Conservation (phyloP, 1,140 invertebrate genomes). For the Alviniconcha marisindica region DNA sequence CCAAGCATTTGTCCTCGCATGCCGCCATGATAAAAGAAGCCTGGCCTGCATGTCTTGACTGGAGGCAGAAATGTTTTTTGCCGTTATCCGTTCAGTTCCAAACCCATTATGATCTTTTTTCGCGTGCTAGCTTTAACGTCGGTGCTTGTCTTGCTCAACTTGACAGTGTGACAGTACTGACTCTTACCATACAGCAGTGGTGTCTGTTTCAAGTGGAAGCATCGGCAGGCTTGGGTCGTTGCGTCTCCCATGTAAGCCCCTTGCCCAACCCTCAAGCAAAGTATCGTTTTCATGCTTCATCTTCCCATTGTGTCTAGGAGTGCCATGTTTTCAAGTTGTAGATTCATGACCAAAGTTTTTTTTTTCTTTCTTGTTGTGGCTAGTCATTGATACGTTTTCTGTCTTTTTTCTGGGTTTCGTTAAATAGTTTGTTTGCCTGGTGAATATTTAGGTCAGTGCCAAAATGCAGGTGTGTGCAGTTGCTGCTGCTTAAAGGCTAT, state of each 20-base stretch:
- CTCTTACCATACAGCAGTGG: too few relatives aligned
- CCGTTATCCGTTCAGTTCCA: constrained; percentile 3
- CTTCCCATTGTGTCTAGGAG: too few relatives aligned
- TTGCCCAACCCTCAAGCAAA: neutral
- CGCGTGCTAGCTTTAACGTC: constrained; percentile 19
- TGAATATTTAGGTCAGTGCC: too few relatives aligned
- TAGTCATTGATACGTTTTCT: neutral
- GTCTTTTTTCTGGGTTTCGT: neutral
- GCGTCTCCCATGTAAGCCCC: neutral
- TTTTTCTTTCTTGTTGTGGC: neutral
- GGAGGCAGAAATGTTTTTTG: neutral
- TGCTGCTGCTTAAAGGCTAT: too few relatives aligned
- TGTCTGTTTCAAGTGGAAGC: constrained; percentile 7
- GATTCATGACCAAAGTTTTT: neutral
- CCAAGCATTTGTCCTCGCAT: neutral
- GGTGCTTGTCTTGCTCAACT: neutral
- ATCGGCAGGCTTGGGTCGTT: constrained; percentile 17
- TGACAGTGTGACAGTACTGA: neutral
- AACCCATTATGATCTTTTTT: neutral
- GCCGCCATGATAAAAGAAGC: constrained; percentile 20
- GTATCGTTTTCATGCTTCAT: too few relatives aligned
- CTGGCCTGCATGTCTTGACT: constrained; percentile 9
- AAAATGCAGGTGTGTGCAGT: too few relatives aligned
- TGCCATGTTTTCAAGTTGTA: too few relatives aligned
- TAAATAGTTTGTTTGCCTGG: too few relatives aligned